These are phyloP conservation scores for Agelaius phoeniceus DNA, from an alignment of 2,113 vertebrate genomes.

Conservation along the genomic window DNA sequence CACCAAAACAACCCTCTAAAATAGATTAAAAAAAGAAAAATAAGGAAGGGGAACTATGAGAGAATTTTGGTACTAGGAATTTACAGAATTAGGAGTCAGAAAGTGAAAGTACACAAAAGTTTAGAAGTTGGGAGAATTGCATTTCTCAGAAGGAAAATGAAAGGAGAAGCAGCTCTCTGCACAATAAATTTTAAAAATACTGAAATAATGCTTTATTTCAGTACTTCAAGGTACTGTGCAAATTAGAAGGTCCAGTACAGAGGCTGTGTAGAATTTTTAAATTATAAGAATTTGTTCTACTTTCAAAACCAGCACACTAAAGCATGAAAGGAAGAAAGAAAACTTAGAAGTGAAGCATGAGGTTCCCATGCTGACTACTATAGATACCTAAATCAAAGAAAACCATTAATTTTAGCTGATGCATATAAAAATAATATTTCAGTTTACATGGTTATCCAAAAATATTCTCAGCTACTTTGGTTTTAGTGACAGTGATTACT, in stretches of 20 bases:
- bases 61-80: background rate
- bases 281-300: background rate
- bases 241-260: background rate
- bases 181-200: background rate
- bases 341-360: background rate
- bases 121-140: background rate
- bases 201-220: background rate
- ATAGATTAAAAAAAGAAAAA: background rate
- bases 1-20: background rate
- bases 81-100: constrained; percentile 19
- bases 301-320: background rate
- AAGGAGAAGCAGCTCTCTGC: background rate
- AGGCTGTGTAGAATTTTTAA: background rate
- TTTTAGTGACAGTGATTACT: background rate
- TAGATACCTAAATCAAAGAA: background rate
- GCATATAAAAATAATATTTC: background rate
- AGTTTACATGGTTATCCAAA: background rate
- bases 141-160: constrained; percentile 58
- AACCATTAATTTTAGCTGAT: background rate
- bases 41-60: background rate
- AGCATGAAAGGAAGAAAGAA: background rate
- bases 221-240: background rate
- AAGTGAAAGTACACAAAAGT: background rate
- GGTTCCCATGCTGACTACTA: background rate
- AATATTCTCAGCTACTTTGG: background rate